These are phyloP conservation scores for Orussus abietinus DNA, from an alignment of 1,140 invertebrate species.

Conservation along the genomic window DNA sequence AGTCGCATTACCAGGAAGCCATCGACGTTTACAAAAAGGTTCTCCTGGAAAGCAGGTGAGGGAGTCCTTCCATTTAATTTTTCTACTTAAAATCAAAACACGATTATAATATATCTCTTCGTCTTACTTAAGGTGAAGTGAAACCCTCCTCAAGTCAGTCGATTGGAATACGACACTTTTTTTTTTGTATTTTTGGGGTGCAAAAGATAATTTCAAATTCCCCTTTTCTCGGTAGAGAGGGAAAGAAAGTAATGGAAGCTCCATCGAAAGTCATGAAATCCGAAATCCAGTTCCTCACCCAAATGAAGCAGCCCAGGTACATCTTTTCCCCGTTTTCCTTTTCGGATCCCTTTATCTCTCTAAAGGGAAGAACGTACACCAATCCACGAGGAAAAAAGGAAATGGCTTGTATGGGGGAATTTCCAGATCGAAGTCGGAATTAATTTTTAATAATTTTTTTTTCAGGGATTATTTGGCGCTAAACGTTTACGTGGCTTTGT, in stretches of 20 bases:
- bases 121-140: too few species aligned
- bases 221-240: too few species aligned
- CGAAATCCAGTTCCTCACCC: constrained; percentile 21
- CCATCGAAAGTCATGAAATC: constrained; percentile 6
- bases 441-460: constrained; percentile 24
- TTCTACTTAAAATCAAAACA: not conserved
- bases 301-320: constrained; percentile 27
- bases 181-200: too few species aligned
- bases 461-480: constrained; percentile 86
- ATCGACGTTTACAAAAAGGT: constrained; percentile 98
- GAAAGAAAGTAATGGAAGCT: constrained; percentile 3
- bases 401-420: constrained; percentile 5
- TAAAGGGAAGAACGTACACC: not conserved
- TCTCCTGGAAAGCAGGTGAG: constrained; percentile 82
- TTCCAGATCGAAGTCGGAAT: not conserved
- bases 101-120: too few species aligned
- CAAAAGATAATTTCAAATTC: constrained; percentile 5
- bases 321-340: not conserved
- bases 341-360: not conserved
- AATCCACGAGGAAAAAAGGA: too few species aligned
- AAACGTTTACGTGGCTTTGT: constrained; percentile 96
- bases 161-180: too few species aligned
- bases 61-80: too few species aligned
- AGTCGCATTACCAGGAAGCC: constrained; percentile 96
- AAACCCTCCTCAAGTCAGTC: too few species aligned